Base-by-base conservation (phyloP, 2,888 invertebrate genomes). In the Aethes cnicana region DNA sequence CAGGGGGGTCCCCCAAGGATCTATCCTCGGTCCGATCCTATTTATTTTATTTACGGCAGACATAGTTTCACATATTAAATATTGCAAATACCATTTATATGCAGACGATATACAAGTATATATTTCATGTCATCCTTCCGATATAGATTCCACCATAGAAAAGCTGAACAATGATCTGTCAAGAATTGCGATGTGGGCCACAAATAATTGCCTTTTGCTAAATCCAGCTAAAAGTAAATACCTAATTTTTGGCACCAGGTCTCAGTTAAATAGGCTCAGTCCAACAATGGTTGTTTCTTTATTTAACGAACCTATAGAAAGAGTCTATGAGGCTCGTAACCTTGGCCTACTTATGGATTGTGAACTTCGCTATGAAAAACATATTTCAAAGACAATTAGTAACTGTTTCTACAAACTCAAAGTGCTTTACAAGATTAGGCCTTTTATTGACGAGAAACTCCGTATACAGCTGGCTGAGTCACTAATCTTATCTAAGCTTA, bases 21-120 rank as follows among this genome's bases (percentile, higher is more conserved):
- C 55, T 0, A 47, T 58, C 9, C 23, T 57, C 3, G 57, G 53
- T 2, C 59, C 58, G 0, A n/a, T 60, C 8, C 32, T 61, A 0
- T 61, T 57, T 41, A 44, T 54, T 5, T 6, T 57, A 4, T 63
- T 57, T 20, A 25, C 18, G 16, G 53, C 57, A 1, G 57, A 57
- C 32, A 28, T 57, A 3, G 12, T 0, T 1, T 28, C 16, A 1
- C 8, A 11, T 8, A 54, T 57, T 2, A 20, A 18, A 5, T 8
- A 53, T 4, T 52, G 56, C 25, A 52, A 50, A 17, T 56, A 26
- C 30, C 53, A 56, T 14, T 33, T 59, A 1, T 56, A 57, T 33
- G 57, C 57, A 3, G 56, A 59, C 18, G 56, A 59, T n/a, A 23
- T 50, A 2, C 56, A 56, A 26, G 3, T 56, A 1, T 55, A 54